These are phyloP conservation scores for Mamestra brassicae DNA, from an alignment of 2,888 invertebrate genomes.

Conservation along the genomic window DNA sequence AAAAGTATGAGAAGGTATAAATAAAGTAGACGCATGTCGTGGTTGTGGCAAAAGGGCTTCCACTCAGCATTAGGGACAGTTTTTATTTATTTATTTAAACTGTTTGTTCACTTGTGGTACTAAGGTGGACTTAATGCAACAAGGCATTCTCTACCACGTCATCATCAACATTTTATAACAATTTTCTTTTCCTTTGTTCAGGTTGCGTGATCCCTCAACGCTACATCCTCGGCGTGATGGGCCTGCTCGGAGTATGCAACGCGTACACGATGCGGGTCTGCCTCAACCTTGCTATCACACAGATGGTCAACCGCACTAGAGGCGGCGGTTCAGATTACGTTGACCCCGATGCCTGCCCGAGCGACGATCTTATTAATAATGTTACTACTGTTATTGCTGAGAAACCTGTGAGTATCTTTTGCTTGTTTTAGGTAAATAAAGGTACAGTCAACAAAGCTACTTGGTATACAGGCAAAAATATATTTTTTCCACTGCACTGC, in stretches of 20 bases:
- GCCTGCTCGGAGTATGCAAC: constrained; percentile 93
- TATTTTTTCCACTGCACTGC: no score
- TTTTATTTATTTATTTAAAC: no score
- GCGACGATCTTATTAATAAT: constrained; percentile 69
- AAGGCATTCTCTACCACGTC: background rate
- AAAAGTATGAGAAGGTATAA: no score
- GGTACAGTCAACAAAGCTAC: no score
- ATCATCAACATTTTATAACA: background rate
- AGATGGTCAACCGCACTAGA: constrained; percentile 89
- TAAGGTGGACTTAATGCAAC: no score
- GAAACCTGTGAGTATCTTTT: constrained; percentile 78
- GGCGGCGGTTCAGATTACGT: constrained; percentile 54
- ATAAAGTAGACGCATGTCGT: no score
- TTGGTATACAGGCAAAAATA: no score
- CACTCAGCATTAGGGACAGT: no score
- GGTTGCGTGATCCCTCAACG: constrained; percentile 92
- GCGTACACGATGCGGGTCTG: constrained; percentile 94
- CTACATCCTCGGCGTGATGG: constrained; percentile 93
- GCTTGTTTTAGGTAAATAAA: background rate
- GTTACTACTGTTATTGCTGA: constrained; percentile 64
- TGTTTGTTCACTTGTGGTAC: no score
- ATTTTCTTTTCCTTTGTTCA: constrained; percentile 70
- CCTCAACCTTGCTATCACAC: constrained; percentile 93
- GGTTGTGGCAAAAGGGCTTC: no score
- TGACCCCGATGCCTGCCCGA: constrained; percentile 82